Conservation (phyloP, 1,140 invertebrate genomes). For the Psix sp. region DNA sequence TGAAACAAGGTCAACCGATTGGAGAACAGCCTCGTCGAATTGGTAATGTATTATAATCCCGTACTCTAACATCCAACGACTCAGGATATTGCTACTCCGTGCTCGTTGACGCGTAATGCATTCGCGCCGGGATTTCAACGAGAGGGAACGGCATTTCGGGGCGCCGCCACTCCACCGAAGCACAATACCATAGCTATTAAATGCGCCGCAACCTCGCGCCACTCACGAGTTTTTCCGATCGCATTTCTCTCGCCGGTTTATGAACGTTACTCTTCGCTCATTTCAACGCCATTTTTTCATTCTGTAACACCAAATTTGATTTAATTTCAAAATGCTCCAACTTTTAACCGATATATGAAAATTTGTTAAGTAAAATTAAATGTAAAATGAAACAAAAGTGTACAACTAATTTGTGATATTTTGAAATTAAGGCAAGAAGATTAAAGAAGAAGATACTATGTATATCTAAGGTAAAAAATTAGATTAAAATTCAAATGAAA, state of each 20-base stretch:
- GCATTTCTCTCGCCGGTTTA: too few relatives aligned
- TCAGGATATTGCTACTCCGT: slow-evolving; percentile 77
- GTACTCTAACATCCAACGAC: slow-evolving; percentile 68
- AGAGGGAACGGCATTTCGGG: slow-evolving; percentile 54
- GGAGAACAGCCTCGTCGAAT: slow-evolving; percentile 72
- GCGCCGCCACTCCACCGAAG: slow-evolving; percentile 23
- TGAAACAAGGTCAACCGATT: slow-evolving; percentile 69
- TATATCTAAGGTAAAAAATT: too few relatives aligned
- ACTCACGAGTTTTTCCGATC: slow-evolving; percentile 43
- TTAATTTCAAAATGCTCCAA: too few relatives aligned
- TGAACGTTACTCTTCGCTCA: too few relatives aligned
- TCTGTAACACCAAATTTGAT: too few relatives aligned
- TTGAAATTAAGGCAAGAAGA: too few relatives aligned
- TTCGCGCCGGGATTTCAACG: slow-evolving; percentile 71
- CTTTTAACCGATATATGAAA: too few relatives aligned
- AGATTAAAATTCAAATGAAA: neutral
- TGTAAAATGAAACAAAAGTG: too few relatives aligned
- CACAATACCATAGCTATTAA: slow-evolving; percentile 61
- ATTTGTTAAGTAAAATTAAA: too few relatives aligned
- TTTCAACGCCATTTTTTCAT: too few relatives aligned
- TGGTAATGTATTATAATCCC: slow-evolving; percentile 77
- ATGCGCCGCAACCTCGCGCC: slow-evolving; percentile 50
- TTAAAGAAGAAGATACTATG: too few relatives aligned
- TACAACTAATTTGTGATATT: too few relatives aligned
- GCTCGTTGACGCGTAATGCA: slow-evolving; percentile 77